phyloP scores from a whole-genome alignment of 1,140 invertebrate species.

The Penaeus vannamei region DNA sequence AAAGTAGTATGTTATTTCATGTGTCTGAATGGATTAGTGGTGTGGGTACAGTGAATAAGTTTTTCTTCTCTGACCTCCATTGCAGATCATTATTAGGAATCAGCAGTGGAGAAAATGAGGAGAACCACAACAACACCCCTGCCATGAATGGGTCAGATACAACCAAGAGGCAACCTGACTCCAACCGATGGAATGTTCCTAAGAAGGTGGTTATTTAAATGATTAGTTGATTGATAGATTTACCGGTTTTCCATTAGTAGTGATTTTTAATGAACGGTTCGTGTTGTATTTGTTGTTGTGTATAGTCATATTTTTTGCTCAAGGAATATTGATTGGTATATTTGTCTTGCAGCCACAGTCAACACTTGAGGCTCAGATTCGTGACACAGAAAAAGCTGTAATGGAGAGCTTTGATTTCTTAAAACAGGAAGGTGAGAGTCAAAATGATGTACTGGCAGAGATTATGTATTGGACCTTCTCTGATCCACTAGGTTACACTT shows the following conservation, averaged over 20 bases:
- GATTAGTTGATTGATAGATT: not conserved
- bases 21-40: too few relatives aligned
- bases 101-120: conserved; percentile 83
- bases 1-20: too few relatives aligned
- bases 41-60: not conserved
- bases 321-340: conserved; percentile 47
- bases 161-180: conserved; percentile 71
- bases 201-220: conserved; percentile 70
- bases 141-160: conserved; percentile 74
- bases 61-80: not conserved
- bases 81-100: conserved; percentile 70
- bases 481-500: not conserved
- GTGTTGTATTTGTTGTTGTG: not conserved
- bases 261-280: too few relatives aligned
- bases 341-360: conserved; percentile 71
- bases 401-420: conserved; percentile 98
- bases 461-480: not conserved
- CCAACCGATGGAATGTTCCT: conserved; percentile 71
- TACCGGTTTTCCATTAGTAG: not conserved
- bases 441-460: too few relatives aligned
- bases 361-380: conserved; percentile 74
- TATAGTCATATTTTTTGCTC: conserved; percentile 26
- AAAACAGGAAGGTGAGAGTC: conserved; percentile 80
- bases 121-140: conserved; percentile 76
- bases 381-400: conserved; percentile 92